Base-by-base conservation (phyloP, 2,113 vertebrate species). In the Anoura caudifer region DNA sequence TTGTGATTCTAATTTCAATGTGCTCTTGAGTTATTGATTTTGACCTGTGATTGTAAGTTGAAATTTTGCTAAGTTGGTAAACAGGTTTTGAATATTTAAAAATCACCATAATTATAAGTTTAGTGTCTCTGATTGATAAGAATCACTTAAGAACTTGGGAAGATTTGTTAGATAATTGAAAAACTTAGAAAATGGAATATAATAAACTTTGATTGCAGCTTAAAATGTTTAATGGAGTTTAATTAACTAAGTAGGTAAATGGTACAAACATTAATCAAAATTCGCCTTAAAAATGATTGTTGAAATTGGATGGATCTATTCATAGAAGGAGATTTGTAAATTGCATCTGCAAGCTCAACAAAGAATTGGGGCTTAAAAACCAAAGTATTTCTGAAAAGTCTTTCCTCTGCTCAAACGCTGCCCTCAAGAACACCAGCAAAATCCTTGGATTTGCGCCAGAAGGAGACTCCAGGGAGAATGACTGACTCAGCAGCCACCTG, bases 231-330 rank as follows among this genome's bases (percentile, higher is more conserved):
- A 85, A 98, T 96, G 92, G 94, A 43, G 81, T 96, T 98, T 97
- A 96, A 98, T 97, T 97, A 96, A 96, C 87, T 93, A 97, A 97
- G 92, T 94, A 92, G 93, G 85, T 92, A 96, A 94, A 69, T 92
- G 94, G 85, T 69, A 82, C 95, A 92, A 95, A 98, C 97, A 94
- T 94, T 92, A 94, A 96, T 98, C 94, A 97, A 92, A 95, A 45
- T 87, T 88, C 28, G n/a, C 84, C 76, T 87, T 69, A 33, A 84
- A 92, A 87, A 84, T 77, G 94, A 92, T 87, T 70, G 84, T 96
- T 90, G 50, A 82, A 76, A 95, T 90, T 90, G 93, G 76, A 52
- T 67, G 43, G 16, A 69, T 94, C 85, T 94, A 95, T 86, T 97
- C 81, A 90, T 85, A 97, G 97, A 80, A 59, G 43, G 54, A 31